phyloP scores from a whole-genome alignment of 1,140 invertebrate genomes.

The Xylocopa sonorina region DNA sequence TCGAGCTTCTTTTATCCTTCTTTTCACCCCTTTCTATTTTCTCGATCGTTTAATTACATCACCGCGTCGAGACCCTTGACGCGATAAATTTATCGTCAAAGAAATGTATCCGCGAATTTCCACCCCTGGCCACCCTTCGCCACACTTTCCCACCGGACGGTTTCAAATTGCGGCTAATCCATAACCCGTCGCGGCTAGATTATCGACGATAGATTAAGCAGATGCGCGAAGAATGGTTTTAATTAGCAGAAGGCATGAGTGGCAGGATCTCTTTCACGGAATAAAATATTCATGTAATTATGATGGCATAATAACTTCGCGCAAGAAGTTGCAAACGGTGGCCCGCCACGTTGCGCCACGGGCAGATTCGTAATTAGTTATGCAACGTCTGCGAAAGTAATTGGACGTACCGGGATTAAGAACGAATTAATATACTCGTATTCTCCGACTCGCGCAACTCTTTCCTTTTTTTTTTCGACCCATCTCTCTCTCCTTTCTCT shows the following conservation, averaged over 20 bases:
- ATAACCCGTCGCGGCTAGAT: slow-evolving; percentile 6
- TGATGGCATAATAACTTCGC: slow-evolving; percentile 48
- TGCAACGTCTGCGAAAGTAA: slow-evolving; percentile 42
- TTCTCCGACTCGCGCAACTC: not conserved
- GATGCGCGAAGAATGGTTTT: slow-evolving; percentile 45
- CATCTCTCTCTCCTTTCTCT: not conserved
- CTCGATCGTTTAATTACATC: slow-evolving; percentile 36
- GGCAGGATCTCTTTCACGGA: slow-evolving; percentile 6
- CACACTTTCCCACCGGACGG: not conserved
- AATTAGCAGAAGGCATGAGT: slow-evolving; percentile 44
- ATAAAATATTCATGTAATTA: slow-evolving; percentile 57
- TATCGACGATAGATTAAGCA: slow-evolving; percentile 46
- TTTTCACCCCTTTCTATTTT: no score
- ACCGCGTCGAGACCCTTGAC: not conserved
- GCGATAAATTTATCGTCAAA: slow-evolving; percentile 46
- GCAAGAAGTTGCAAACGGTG: slow-evolving; percentile 34
- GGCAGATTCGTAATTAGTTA: slow-evolving; percentile 41
- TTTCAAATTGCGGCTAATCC: slow-evolving; percentile 29
- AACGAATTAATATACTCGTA: slow-evolving; percentile 38
- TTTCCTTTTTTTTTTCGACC: not conserved
- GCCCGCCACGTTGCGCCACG: not conserved
- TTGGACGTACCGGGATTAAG: slow-evolving; percentile 46
- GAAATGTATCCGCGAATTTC: slow-evolving; percentile 23
- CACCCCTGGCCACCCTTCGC: not conserved
- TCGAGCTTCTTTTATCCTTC: no score